These are phyloP conservation scores for Epinephelus malabaricus DNA, from an alignment of 2,797 vertebrate genomes.

Conservation along the genomic window DNA sequence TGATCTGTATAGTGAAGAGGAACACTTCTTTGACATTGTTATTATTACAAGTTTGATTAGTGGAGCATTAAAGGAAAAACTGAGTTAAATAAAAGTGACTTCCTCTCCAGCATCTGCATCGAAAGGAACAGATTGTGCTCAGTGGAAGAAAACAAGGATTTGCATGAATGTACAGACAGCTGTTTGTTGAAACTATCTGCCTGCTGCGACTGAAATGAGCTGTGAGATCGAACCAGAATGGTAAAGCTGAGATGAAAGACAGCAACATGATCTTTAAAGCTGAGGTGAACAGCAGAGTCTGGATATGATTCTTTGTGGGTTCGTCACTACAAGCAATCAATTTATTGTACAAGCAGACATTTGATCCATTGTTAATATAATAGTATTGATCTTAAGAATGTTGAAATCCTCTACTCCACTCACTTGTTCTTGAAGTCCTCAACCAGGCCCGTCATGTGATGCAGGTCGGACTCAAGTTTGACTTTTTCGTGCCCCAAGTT, in stretches of 20 bases:
- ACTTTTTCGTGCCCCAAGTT: conserved; percentile 81
- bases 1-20: background rate
- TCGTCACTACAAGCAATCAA: background rate
- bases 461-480: conserved; percentile 85
- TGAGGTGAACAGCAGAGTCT: background rate
- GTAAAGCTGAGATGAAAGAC: no score
- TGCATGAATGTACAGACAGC: background rate
- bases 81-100: background rate
- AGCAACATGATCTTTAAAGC: background rate
- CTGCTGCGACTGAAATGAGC: no score
- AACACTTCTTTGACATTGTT: background rate
- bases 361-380: conserved; percentile 8
- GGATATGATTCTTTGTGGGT: background rate
- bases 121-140: background rate
- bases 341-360: background rate
- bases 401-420: conserved; percentile 22
- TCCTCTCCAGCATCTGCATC: background rate
- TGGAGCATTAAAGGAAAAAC: background rate
- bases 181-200: no score
- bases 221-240: no score
- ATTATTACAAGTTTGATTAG: background rate
- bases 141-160: background rate
- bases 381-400: background rate
- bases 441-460: conserved; percentile 82
- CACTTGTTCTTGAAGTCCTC: conserved; percentile 86